These are phyloP conservation scores for Metacarcinus magister DNA, from an alignment of 2,888 invertebrate species.

Conservation along the genomic window DNA sequence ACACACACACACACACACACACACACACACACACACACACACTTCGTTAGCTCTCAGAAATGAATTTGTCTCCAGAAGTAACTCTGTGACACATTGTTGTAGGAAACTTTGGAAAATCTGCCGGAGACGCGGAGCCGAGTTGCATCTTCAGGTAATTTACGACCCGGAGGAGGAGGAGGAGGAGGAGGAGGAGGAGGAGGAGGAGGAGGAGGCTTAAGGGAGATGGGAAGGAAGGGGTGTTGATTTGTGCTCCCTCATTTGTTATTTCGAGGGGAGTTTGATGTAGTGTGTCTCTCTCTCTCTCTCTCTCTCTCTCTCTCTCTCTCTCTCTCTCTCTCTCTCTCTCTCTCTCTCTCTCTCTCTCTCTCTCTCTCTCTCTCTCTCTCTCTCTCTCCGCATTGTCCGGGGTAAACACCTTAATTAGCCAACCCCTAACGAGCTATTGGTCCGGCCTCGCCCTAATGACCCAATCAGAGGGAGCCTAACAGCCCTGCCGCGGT, in stretches of 20 bases:
- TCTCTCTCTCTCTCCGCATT: constrained; percentile 53
- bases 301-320: constrained; percentile 22
- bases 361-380: background rate
- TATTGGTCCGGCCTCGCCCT: constrained; percentile 54
- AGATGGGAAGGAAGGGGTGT: constrained; percentile 40
- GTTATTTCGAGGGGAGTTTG: constrained; percentile 8
- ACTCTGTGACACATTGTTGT: constrained; percentile 37
- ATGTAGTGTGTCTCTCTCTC: background rate
- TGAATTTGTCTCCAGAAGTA: constrained; percentile 37
- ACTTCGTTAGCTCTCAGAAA: background rate
- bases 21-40: constrained; percentile 33
- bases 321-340: constrained; percentile 41
- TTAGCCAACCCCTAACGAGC: constrained; percentile 68
- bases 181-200: constrained; percentile 18
- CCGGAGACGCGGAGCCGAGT: background rate
- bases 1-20: constrained; percentile 43
- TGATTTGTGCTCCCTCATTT: background rate
- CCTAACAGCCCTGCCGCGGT: constrained; percentile 55
- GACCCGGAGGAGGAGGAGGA: background rate
- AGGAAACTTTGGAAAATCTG: constrained; percentile 32
- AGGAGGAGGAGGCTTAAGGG: background rate
- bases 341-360: background rate
- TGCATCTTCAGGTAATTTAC: constrained; percentile 9
- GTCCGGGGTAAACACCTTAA: constrained; percentile 56
- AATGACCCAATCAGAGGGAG: constrained; percentile 62